Conservation (phyloP, 2,797 vertebrate species). For the Lagorchestes hirsutus region DNA sequence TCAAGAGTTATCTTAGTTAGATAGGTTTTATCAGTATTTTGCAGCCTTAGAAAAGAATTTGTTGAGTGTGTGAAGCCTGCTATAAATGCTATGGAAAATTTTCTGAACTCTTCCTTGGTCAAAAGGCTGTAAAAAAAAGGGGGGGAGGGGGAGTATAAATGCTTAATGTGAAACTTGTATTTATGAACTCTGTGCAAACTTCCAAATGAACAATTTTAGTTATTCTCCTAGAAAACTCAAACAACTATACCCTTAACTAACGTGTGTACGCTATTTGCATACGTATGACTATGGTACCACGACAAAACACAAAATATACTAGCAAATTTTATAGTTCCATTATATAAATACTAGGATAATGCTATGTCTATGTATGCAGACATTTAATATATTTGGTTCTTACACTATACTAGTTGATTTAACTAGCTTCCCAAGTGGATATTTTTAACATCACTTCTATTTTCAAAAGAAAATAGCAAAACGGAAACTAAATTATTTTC, state of each 20-base stretch:
- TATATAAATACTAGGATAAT: slow-evolving; percentile 10
- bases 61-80: slow-evolving; percentile 85
- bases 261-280: not conserved
- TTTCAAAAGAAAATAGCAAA: slow-evolving; percentile 45
- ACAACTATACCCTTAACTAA: not conserved
- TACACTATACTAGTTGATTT: slow-evolving; percentile 38
- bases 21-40: slow-evolving; percentile 80
- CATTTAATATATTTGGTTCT: not conserved
- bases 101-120: slow-evolving; percentile 86
- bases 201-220: slow-evolving; percentile 66
- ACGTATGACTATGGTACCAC: not conserved
- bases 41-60: slow-evolving; percentile 85
- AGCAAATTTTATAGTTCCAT: slow-evolving; percentile 30
- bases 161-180: slow-evolving; percentile 65
- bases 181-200: slow-evolving; percentile 49
- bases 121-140: slow-evolving; percentile 87
- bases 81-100: slow-evolving; percentile 85
- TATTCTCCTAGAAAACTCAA: slow-evolving; percentile 21
- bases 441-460: slow-evolving; percentile 21
- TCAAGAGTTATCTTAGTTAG: slow-evolving; percentile 81
- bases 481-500: slow-evolving; percentile 32
- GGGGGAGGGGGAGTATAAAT: slow-evolving; percentile 68
- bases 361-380: not conserved
- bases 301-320: not conserved
- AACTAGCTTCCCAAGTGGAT: not conserved